Percentiles rank a stretch among this genome's conserved stretches.
Conservation (phyloP, 35 echinoderm and acorn worm species). For the Lytechinus pictus region DNA sequence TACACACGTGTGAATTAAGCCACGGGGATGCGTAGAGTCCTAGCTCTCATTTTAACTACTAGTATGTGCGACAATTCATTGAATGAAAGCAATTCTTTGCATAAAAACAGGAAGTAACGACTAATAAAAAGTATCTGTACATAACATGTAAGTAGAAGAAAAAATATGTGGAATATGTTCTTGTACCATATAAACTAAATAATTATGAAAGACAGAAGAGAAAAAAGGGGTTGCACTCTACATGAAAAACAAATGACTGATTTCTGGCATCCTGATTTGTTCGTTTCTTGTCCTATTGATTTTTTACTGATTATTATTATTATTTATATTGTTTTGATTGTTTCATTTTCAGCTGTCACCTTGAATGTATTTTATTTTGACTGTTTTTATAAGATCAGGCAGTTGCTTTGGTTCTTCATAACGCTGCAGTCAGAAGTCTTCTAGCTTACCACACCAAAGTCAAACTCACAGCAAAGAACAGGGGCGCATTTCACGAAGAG, state of each 20-base stretch:
- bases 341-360: slow-evolving; percentile 30
- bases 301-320: background rate
- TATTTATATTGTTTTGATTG: slow-evolving; percentile 25
- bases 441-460: background rate
- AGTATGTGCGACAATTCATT: background rate
- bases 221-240: slow-evolving; percentile 52
- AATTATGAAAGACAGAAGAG: slow-evolving; percentile 45
- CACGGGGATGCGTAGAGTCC: background rate
- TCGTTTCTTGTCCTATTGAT: background rate
- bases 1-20: background rate
- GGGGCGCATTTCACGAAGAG: no score
- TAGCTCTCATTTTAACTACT: background rate
- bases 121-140: slow-evolving; percentile 35
- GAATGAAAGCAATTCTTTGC: background rate
- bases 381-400: background rate
- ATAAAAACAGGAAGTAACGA: slow-evolving; percentile 34
- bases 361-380: slow-evolving; percentile 38
- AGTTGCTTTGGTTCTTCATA: background rate
- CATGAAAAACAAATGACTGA: slow-evolving; percentile 40
- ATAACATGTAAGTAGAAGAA: slow-evolving; percentile 53
- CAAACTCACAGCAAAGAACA: background rate
- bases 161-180: slow-evolving; percentile 53
- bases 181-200: slow-evolving; percentile 50
- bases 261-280: background rate
- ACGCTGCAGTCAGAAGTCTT: background rate